Evolutionary conservation across 2,888 invertebrate genomes (phyloP).

Genomic region (Troglohyphantes excavatus): DNA sequence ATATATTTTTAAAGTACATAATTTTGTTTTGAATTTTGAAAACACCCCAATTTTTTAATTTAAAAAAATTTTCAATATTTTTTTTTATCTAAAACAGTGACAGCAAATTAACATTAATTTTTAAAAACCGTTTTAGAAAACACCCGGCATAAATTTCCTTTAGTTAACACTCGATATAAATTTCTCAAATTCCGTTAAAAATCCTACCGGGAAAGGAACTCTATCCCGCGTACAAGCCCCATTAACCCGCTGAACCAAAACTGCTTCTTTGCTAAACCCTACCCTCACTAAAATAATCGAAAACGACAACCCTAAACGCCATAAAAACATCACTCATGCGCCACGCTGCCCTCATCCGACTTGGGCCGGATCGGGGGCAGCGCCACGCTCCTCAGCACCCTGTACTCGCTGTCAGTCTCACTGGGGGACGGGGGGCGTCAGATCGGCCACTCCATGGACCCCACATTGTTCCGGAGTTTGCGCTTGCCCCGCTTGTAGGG

Average conservation of each 20-base stretch:
- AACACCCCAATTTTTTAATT: too few species aligned
- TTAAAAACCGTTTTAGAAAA: too few species aligned
- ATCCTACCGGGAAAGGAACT: too few species aligned
- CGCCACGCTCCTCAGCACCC: conserved; percentile 56
- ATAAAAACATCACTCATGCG: conserved; percentile 18
- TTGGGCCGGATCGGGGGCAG: conserved; percentile 75
- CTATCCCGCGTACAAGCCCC: too few species aligned
- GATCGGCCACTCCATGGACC: conserved; percentile 76
- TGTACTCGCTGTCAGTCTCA: conserved; percentile 51
- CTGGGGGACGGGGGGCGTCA: conserved; percentile 76
- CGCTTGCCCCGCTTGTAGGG: conserved; percentile 74
- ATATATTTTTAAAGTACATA: too few species aligned
- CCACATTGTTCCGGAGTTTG: conserved; percentile 68
- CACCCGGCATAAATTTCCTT: too few species aligned
- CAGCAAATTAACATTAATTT: too few species aligned
- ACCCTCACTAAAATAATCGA: background rate
- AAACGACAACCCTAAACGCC: conserved; percentile 39
- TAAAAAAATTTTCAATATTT: too few species aligned
- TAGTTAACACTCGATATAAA: too few species aligned
- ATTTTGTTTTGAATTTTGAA: too few species aligned
- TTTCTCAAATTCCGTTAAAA: too few species aligned
- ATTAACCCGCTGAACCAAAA: background rate
- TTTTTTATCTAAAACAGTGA: too few species aligned
- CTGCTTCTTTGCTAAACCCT: background rate
- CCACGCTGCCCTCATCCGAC: conserved; percentile 71